Evolutionary conservation across 2,797 vertebrate species (phyloP), one percentile per base, ranked within the genome.

Genomic region (Manis javanica): DNA sequence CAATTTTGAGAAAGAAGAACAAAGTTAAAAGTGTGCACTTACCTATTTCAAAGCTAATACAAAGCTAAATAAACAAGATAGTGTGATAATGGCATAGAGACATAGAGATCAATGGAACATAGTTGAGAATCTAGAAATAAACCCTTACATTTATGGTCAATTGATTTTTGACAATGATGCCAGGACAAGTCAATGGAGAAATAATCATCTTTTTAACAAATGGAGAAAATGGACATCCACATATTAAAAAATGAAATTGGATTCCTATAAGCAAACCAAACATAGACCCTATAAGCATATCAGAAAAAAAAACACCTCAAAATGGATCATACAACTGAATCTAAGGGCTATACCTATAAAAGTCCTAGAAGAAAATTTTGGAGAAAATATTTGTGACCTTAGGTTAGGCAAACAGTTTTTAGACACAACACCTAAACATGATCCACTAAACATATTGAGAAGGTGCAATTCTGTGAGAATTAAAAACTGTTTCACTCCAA

Each of bases 201-300:
- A 91, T 74, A 64, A 68, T 21, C 55, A 19, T 85, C 51, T 87
- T 95, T 95, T 95, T 39, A 94, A 93, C 15, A 84, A 93, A 83
- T 59, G 31, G 51, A 8, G 37, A 53, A 91, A 95, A 69, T 78
- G 49, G 24, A 93, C 18, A 93, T 57, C 15, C n/a, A 83, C 31
- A 31, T 2, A 42, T 49, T 55, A 85, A 81, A 82, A 46, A 71
- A 85, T 34, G 9, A 94, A 79, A 66, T 46, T 34, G 16, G 42
- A 79, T 64, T 53, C 37, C 31, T 87, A 53, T 24, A 46, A 46
- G 46, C 46, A 46, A 21, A 87, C 34, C n/a, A 24, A 90, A 21
- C 14, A 42, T 49, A 83, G 3, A 37, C 23, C 68, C 90, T 9
- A 24, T 6, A 89, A 82, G 57, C 31, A 71, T 61, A 72, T 39